phyloP scores from a whole-genome alignment of 2,888 invertebrate species.

The Drosophila mulleri region DNA sequence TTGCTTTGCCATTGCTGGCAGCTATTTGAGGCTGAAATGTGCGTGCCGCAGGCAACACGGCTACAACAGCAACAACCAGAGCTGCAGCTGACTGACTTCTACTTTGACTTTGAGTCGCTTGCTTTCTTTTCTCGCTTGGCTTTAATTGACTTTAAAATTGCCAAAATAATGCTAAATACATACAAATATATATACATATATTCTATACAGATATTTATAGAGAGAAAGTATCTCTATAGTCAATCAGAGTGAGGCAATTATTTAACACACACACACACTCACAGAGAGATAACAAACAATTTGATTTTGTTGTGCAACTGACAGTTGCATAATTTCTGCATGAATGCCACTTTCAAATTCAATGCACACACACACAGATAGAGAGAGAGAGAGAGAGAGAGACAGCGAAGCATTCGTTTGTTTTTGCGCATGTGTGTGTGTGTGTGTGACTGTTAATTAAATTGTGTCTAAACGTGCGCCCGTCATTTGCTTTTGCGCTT shows the following conservation, averaged over 20 bases:
- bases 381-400: conserved; percentile 8
- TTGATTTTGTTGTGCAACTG: conserved; percentile 77
- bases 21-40: conserved; percentile 69
- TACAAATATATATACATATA: too few relatives aligned
- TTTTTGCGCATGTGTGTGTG: conserved; percentile 29
- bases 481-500: conserved; percentile 48
- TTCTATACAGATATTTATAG: neutral
- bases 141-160: conserved; percentile 51
- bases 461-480: conserved; percentile 65
- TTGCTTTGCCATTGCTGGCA: conserved; percentile 63
- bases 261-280: conserved; percentile 25
- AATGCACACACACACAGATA: conserved; percentile 53
- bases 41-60: conserved; percentile 47
- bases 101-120: conserved; percentile 60
- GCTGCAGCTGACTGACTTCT: conserved; percentile 60
- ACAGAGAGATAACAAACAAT: conserved; percentile 47
- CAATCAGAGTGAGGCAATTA: conserved; percentile 52
- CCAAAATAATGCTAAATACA: conserved; percentile 15
- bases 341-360: conserved; percentile 69
- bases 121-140: conserved; percentile 19
- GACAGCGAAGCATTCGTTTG: conserved; percentile 64
- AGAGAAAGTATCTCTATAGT: conserved; percentile 21
- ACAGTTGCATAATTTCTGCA: conserved; percentile 77
- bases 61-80: conserved; percentile 15
- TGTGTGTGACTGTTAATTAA: conserved; percentile 68